Conservation (phyloP, 2,113 vertebrate genomes). For the Labeo catla region DNA sequence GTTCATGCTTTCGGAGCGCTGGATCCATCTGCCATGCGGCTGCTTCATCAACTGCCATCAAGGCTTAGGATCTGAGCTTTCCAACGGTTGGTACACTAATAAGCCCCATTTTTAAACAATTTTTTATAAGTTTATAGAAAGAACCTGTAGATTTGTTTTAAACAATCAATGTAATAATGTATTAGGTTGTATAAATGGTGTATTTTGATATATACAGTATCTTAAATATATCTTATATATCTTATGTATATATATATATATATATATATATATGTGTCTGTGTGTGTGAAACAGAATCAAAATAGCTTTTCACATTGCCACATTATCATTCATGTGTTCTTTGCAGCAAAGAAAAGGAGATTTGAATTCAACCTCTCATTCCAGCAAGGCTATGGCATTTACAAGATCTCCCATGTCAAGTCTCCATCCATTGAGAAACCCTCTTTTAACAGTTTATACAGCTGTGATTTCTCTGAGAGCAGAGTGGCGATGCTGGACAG, state of each 20-base stretch:
- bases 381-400: constrained; percentile 87
- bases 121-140: background rate
- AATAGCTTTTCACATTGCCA: background rate
- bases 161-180: background rate
- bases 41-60: constrained; percentile 93
- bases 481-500: constrained; percentile 64
- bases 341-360: constrained; percentile 81
- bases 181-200: background rate
- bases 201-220: too few relatives aligned
- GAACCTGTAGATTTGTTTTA: background rate
- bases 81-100: constrained; percentile 70
- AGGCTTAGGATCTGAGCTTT: constrained; percentile 67
- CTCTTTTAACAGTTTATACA: constrained; percentile 75
- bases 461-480: constrained; percentile 68
- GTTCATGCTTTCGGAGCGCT: constrained; percentile 91
- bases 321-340: background rate
- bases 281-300: background rate
- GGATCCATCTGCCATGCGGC: constrained; percentile 94
- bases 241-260: background rate
- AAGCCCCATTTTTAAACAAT: too few relatives aligned
- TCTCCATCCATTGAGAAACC: constrained; percentile 71
- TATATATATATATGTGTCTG: background rate
- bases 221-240: background rate
- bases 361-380: constrained; percentile 94
- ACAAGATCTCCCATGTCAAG: constrained; percentile 82